These are phyloP conservation scores for Eupeodes luniger DNA, from an alignment of 2,888 invertebrate genomes.

Conservation along the genomic window DNA sequence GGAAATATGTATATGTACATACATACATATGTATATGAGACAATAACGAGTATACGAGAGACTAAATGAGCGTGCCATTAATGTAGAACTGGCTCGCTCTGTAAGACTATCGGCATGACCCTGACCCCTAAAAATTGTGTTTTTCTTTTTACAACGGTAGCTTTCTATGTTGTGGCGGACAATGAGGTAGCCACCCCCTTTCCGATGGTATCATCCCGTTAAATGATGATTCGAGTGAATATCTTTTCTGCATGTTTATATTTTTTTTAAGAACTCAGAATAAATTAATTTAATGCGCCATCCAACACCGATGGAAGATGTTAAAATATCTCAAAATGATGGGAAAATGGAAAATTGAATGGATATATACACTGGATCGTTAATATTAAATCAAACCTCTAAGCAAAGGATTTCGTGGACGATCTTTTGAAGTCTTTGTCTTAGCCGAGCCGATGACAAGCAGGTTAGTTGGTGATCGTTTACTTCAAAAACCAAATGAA, in stretches of 20 bases:
- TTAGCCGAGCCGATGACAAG: too few relatives aligned
- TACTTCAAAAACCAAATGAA: too few relatives aligned
- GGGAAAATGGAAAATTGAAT: too few relatives aligned
- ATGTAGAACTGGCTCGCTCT: conserved; percentile 22
- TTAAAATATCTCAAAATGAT: not conserved
- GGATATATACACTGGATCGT: too few relatives aligned
- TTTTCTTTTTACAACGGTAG: conserved; percentile 15
- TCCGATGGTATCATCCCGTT: conserved; percentile 30
- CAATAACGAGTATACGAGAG: conserved; percentile 14
- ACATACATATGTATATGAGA: not conserved
- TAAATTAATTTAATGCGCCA: not conserved
- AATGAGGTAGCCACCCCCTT: conserved; percentile 44
- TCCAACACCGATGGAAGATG: not conserved
- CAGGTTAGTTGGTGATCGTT: too few relatives aligned
- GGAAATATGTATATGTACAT: not conserved
- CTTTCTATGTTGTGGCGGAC: conserved; percentile 32
- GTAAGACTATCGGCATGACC: conserved; percentile 64
- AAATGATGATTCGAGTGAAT: conserved; percentile 28
- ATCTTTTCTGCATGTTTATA: conserved; percentile 14
- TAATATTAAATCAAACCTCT: too few relatives aligned
- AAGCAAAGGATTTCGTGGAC: too few relatives aligned
- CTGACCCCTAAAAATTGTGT: conserved; percentile 64
- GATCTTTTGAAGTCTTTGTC: too few relatives aligned
- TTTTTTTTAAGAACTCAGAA: not conserved
- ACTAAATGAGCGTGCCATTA: conserved; percentile 25